Percentiles rank a stretch among this genome's conserved stretches.
Conservation (phyloP, 1,140 invertebrate species). For the Drosophila funebris region DNA sequence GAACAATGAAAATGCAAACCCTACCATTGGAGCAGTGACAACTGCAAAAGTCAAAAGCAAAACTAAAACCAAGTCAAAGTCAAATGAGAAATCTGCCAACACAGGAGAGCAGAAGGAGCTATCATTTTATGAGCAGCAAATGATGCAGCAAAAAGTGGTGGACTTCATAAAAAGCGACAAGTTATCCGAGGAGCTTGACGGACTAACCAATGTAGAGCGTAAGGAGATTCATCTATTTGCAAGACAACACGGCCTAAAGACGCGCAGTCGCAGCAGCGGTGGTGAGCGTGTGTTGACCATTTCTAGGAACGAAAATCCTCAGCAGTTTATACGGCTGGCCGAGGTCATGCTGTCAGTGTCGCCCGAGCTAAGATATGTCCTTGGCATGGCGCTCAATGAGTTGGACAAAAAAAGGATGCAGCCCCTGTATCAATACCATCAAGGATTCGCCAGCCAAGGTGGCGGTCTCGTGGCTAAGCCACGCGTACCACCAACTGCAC, state of each 20-base stretch:
- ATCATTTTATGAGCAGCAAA: not conserved
- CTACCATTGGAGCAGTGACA: not conserved
- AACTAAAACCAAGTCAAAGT: not conserved
- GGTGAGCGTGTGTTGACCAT: slow-evolving; percentile 52
- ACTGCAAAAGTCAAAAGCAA: not conserved
- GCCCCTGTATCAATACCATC: not conserved
- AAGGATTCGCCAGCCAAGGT: not conserved
- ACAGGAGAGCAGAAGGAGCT: slow-evolving; percentile 4
- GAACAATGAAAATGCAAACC: not conserved
- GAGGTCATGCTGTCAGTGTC: not conserved
- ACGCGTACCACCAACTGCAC: slow-evolving; percentile 24
- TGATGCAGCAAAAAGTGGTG: slow-evolving; percentile 36
- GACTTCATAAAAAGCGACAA: slow-evolving; percentile 46
- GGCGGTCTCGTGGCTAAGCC: slow-evolving; percentile 9
- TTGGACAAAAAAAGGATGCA: not conserved
- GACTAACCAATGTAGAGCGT: slow-evolving; percentile 45
- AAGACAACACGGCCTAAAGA: slow-evolving; percentile 46
- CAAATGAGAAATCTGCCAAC: slow-evolving; percentile 6
- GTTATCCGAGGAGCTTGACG: slow-evolving; percentile 13
- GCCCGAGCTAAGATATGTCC: too few species aligned
- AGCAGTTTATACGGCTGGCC: not conserved
- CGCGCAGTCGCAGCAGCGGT: slow-evolving; percentile 47
- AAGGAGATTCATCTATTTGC: slow-evolving; percentile 58
- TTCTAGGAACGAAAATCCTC: not conserved
- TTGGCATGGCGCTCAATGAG: not conserved